Conservation (phyloP, 2,888 invertebrate species). For the Scaptomyza tumidula region DNA sequence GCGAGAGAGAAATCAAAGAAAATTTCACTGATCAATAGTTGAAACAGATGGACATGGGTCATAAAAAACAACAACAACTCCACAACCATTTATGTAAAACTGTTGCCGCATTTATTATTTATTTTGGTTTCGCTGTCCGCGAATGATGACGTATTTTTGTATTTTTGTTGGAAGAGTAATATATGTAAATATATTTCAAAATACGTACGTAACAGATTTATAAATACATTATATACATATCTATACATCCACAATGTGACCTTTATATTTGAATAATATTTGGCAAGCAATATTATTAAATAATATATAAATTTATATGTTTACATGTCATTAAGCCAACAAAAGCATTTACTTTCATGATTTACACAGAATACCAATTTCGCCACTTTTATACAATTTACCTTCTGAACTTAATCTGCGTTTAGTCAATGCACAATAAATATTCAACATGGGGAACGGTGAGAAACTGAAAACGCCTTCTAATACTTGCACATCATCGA, state of each 20-base stretch:
- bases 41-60: neutral
- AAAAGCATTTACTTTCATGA: conserved; percentile 21
- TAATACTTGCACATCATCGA: conserved; percentile 24
- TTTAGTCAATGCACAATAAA: conserved; percentile 37
- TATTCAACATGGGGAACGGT: conserved; percentile 26
- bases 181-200: conserved; percentile 31
- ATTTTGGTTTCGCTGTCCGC: neutral
- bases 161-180: conserved; percentile 17
- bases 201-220: conserved; percentile 28
- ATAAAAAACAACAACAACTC: neutral
- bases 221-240: conserved; percentile 21
- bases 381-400: conserved; percentile 39
- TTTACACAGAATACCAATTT: neutral
- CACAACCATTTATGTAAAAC: conserved; percentile 19
- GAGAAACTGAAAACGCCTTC: conserved; percentile 23
- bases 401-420: conserved; percentile 60
- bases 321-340: conserved; percentile 15
- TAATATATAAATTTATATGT: neutral
- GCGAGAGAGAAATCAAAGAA: too few relatives aligned
- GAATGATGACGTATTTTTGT: conserved; percentile 30
- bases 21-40: neutral
- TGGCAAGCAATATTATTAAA: conserved; percentile 33
- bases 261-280: conserved; percentile 7
- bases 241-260: conserved; percentile 9
- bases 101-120: conserved; percentile 4